phyloP scores from a whole-genome alignment of 2,888 invertebrate species.

The Poecilus cupreus region DNA sequence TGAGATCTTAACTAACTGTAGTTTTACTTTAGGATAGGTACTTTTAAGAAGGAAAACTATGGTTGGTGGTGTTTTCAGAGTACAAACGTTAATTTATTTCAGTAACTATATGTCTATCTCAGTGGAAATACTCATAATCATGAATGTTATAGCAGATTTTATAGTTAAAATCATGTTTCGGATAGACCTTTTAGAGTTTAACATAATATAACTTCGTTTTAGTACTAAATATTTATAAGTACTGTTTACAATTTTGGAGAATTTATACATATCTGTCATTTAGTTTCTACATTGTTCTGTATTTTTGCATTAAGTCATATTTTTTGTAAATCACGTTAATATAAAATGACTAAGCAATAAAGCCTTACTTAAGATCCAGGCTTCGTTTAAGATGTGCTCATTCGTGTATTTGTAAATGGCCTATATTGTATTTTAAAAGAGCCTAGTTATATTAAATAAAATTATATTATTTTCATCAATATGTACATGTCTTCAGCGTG shows the following conservation, averaged over 20 bases:
- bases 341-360: conserved; percentile 7
- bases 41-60: too few species aligned
- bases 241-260: conserved; percentile 33
- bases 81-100: background rate
- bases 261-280: conserved; percentile 33
- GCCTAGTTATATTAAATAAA: conserved; percentile 18
- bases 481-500: too few species aligned
- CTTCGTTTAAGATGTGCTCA: background rate
- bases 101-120: background rate
- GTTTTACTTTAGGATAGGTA: too few species aligned
- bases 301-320: conserved; percentile 28
- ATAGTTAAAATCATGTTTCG: background rate
- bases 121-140: background rate
- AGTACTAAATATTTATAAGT: background rate
- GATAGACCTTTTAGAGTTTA: conserved; percentile 1
- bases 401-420: background rate
- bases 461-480: conserved; percentile 19
- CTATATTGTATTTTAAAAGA: conserved; percentile 23
- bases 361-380: background rate
- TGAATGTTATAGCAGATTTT: background rate
- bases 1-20: background rate
- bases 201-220: background rate
- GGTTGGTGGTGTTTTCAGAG: background rate
- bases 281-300: conserved; percentile 8
- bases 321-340: background rate